Base-by-base conservation (phyloP, 2,797 vertebrate genomes). In the Gallinago solitaria region DNA sequence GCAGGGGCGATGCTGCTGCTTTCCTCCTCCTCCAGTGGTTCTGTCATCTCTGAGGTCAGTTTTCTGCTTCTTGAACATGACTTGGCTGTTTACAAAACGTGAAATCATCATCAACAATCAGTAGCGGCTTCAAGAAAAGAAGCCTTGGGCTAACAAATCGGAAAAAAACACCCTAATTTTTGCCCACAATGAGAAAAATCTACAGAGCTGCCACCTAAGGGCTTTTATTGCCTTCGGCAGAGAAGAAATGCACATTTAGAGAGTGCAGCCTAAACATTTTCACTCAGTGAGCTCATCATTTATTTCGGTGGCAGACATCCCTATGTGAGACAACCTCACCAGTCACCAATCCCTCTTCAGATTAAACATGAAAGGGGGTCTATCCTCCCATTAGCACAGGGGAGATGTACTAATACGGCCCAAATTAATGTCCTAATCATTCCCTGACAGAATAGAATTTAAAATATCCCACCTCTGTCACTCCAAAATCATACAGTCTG, bases 71-170 rank as follows among this genome's bases (percentile, higher is more conserved):
- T 96, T 96, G 90, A 97, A 96, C 94, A 93, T 69, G 91, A 93
- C 88, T 97, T 93, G 90, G 90, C 93, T 97, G 91, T 95, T 97
- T 94, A 96, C 69, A 71, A 95, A 97, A 97, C 2, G 24, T 84
- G 94, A 94, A 96, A 96, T 95, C 91, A 81, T 85, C 93, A 88
- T 89, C 96, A 97, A 95, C 93, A 94, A 92, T 75, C 8, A 9
- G 18, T 77, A 95, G 89, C 73, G 76, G 93, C 94, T 97, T 97
- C 94, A 95, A 96, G 94, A 84, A 90, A 88, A 87, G 79, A 88
- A 93, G 96, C 96, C 95, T 90, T 97, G 95, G 95, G 97, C 97
- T 96, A 97, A 92, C 86, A 96, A 91, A 97, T 74, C 90, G 77
- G 82, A 37, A 56, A 89, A 94, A 84, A 81, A 90, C 39, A 53